Conservation (phyloP, 1,140 invertebrate species). For the Papilio xuthus region DNA sequence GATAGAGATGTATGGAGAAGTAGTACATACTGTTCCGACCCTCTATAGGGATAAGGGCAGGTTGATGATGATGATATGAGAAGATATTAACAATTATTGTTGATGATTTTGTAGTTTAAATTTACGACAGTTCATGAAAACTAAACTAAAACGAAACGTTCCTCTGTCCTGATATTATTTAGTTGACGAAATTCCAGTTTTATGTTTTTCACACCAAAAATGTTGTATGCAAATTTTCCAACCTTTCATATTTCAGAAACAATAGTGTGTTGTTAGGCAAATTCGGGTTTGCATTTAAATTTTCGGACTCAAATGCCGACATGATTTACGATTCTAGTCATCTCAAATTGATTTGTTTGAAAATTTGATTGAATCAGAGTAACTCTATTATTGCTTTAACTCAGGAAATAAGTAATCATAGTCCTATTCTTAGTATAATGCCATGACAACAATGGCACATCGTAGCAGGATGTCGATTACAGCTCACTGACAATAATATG, state of each 20-base stretch:
- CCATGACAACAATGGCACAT: not conserved
- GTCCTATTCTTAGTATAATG: constrained; percentile 8
- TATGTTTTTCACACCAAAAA: not conserved
- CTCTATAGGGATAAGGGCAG: too few species aligned
- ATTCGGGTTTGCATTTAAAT: not conserved
- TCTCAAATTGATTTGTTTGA: not conserved
- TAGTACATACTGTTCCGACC: too few species aligned
- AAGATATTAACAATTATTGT: not conserved
- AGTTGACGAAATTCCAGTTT: too few species aligned
- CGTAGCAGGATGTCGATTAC: not conserved
- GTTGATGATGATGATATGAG: too few species aligned
- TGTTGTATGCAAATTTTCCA: not conserved
- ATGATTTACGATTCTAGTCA: not conserved
- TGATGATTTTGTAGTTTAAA: not conserved
- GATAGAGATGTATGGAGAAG: too few species aligned
- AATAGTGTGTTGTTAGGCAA: not conserved
- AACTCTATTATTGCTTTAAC: not conserved
- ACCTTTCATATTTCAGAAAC: not conserved
- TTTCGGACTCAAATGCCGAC: not conserved
- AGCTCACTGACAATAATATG: not conserved
- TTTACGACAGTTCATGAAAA: not conserved
- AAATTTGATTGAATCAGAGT: not conserved
- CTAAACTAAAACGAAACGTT: not conserved
- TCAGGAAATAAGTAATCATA: constrained; percentile 6
- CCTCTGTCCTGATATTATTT: too few species aligned